phyloP scores from a whole-genome alignment of 2,113 vertebrate species.

The Perca fluviatilis region DNA sequence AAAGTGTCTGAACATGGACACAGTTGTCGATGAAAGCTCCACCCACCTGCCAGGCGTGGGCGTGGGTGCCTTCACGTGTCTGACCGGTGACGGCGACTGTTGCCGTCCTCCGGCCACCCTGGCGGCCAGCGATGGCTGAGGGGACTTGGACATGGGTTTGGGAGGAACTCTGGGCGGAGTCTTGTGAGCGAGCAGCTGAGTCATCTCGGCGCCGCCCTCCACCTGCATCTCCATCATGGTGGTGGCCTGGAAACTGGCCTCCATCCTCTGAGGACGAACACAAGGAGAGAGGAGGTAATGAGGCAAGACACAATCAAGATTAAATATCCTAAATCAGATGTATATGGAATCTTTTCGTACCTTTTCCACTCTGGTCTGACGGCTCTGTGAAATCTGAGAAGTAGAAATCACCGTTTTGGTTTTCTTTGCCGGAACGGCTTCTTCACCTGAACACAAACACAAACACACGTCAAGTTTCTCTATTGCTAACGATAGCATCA shows the following conservation, averaged over 20 bases:
- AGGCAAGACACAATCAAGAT: no score
- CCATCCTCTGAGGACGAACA: constrained; percentile 85
- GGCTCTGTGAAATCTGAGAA: constrained; percentile 91
- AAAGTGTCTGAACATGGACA: no score
- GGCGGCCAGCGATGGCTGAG: constrained; percentile 84
- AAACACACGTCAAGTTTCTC: not conserved
- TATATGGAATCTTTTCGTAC: constrained; percentile 62
- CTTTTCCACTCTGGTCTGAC: constrained; percentile 92
- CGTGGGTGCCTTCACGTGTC: constrained; percentile 93
- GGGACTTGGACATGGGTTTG: constrained; percentile 92
- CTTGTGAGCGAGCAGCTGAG: constrained; percentile 92
- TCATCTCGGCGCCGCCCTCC: constrained; percentile 82
- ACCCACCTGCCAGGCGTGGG: constrained; percentile 93
- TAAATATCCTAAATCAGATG: not conserved
- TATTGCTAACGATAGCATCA: no score
- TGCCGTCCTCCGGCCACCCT: constrained; percentile 89
- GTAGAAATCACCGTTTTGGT: constrained; percentile 95
- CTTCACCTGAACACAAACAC: constrained; percentile 84
- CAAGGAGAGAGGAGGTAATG: not conserved
- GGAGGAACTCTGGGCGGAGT: constrained; percentile 93
- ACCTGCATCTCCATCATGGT: constrained; percentile 90
- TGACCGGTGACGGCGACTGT: constrained; percentile 95
- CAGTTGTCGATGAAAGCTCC: not conserved
- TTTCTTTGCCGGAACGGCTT: constrained; percentile 97
- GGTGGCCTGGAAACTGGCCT: constrained; percentile 91